Base-by-base conservation (phyloP, 2,113 vertebrate species). In the Mobula hypostoma region DNA sequence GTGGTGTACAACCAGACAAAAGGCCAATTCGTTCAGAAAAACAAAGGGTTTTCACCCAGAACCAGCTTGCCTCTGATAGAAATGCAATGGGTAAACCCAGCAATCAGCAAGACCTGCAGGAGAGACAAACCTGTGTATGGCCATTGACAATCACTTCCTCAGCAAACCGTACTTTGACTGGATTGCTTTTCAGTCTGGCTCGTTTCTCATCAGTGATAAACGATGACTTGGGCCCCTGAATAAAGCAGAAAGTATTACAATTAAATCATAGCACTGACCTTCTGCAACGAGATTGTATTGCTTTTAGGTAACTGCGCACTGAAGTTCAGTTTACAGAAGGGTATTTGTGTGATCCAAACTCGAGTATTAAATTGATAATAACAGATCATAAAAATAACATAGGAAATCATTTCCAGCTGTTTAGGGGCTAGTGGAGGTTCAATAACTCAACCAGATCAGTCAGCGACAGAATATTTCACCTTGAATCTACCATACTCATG, bases 181-280 rank as follows among this genome's bases (percentile, higher is more conserved):
- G 99, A 95, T 99, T 99, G 94, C 96, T 99, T 95, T 98, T 98
- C 95, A 99, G 97, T 94, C 98, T 97, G 91, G 98, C 98, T 96
- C 98, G 97, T 97, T 99, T 99, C 96, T 99, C 99, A 0, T 97
- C 98, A 0, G 98, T 99, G 95, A 99, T 98, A 95, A 99, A 99
- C 0, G 98, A 99, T 0, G 99, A 99, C 94, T 99, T 99, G 48
- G 98, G 98, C 94, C 98, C 98, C 99, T 99, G 96, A 8, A 96
- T 95, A 95, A 40, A 94, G 94, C 48, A 79, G 94, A 66, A 94
- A 83, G 94, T 48, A 92, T 48, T 74, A 15, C 70, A 93, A 2
- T 93, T 11, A 40, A 93, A 93, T 8, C 11, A 93, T n/a, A 48
- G 70, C 11, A 24, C 8, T 92, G 83, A 14, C 24, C 5, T 87